phyloP scores from a whole-genome alignment of 2,797 vertebrate genomes.

The Malacoraja senta region DNA sequence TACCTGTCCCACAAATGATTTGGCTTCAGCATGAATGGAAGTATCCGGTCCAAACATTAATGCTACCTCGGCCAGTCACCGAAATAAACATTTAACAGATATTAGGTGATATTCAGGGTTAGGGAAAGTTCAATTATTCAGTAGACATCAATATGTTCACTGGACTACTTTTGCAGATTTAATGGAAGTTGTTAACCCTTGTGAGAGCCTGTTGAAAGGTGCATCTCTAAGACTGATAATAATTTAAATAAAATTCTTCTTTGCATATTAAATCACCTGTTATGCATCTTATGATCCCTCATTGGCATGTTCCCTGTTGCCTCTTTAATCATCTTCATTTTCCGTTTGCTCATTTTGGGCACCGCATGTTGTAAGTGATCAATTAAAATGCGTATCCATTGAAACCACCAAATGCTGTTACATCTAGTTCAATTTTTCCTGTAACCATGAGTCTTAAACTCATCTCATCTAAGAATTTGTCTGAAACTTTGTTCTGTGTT shows the following conservation, averaged over 20 bases:
- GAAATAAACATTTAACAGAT: constrained; percentile 2
- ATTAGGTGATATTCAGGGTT: not conserved
- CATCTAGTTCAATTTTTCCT: not conserved
- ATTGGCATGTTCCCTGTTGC: not conserved
- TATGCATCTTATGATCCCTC: not conserved
- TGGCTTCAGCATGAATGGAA: not conserved
- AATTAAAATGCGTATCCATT: not conserved
- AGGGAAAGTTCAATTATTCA: not conserved
- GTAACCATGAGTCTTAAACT: not conserved
- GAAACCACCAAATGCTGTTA: not conserved
- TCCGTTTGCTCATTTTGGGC: not conserved
- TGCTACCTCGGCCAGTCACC: not conserved
- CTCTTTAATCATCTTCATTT: not conserved
- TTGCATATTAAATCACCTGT: not conserved
- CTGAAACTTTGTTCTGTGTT: too few relatives aligned
- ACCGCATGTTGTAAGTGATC: not conserved
- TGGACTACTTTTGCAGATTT: not conserved
- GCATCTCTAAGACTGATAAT: not conserved
- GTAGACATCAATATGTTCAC: not conserved
- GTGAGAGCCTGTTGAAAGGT: not conserved
- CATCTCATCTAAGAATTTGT: not conserved
- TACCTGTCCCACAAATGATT: not conserved
- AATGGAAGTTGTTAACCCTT: not conserved
- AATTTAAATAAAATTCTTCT: not conserved
- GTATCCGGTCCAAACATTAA: constrained; percentile 3